phyloP scores from a whole-genome alignment of 2,113 vertebrate genomes.

The Myiagra hebetior region DNA sequence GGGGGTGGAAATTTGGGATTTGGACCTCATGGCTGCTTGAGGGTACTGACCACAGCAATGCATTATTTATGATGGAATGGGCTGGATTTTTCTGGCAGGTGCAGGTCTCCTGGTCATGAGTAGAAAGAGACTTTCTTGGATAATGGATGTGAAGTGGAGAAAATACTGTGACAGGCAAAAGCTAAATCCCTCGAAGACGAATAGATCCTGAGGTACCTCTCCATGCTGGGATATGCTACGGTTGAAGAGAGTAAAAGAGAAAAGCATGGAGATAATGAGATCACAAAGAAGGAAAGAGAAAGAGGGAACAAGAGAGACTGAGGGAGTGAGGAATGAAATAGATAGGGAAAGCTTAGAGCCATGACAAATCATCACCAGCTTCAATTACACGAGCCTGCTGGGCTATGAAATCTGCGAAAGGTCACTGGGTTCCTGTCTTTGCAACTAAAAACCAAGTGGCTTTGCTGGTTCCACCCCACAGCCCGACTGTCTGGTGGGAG shows the following conservation, averaged over 20 bases:
- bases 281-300: not conserved
- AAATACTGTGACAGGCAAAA: not conserved
- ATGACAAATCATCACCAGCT: slow-evolving; percentile 57
- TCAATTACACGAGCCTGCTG: slow-evolving; percentile 52
- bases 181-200: not conserved
- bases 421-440: slow-evolving; percentile 42
- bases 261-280: not conserved
- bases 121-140: not conserved
- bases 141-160: not conserved
- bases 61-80: slow-evolving; percentile 8
- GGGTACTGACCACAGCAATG: not conserved
- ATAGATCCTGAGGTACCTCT: not conserved
- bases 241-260: not conserved
- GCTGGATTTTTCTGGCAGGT: not conserved
- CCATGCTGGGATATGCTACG: not conserved
- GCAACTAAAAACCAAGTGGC: slow-evolving; percentile 36
- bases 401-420: slow-evolving; percentile 59
- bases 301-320: not conserved
- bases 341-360: slow-evolving; percentile 21
- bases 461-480: not conserved
- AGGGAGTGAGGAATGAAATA: not conserved
- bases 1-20: not conserved
- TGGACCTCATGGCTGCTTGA: not conserved
- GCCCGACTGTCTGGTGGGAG: not conserved
- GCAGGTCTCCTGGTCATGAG: not conserved